Evolutionary conservation across 2,888 invertebrate genomes (phyloP).

Genomic region (Drosophila neutralis): DNA sequence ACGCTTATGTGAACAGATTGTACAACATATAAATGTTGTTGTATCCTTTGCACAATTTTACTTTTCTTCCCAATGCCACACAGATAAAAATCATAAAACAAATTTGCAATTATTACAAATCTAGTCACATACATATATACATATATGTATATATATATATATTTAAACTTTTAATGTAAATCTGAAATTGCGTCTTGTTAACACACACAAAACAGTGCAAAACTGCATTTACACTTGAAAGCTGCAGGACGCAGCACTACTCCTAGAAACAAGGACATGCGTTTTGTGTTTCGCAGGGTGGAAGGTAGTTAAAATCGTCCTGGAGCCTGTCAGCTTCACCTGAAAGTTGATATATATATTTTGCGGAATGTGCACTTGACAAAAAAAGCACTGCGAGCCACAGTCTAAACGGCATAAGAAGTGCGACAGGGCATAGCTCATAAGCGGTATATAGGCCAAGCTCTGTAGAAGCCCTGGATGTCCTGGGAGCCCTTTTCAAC

Average conservation of each 20-base stretch:
- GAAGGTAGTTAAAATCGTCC: conserved; percentile 18
- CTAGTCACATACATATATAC: too few species aligned
- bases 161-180: background rate
- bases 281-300: background rate
- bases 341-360: conserved; percentile 28
- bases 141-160: background rate
- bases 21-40: background rate
- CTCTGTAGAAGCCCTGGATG: background rate
- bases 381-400: conserved; percentile 6
- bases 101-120: too few species aligned
- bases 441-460: background rate
- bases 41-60: background rate
- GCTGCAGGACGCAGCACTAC: background rate
- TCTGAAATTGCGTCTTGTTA: background rate
- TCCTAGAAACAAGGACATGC: background rate
- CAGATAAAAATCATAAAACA: background rate
- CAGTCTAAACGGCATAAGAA: background rate
- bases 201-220: background rate
- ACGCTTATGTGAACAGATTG: background rate
- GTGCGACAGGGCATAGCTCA: background rate
- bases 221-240: background rate
- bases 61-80: background rate
- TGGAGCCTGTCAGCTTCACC: conserved; percentile 25
- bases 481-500: background rate
- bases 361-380: conserved; percentile 26